Base-by-base conservation (phyloP, 2,888 invertebrate species). In the Biston stratarius region DNA sequence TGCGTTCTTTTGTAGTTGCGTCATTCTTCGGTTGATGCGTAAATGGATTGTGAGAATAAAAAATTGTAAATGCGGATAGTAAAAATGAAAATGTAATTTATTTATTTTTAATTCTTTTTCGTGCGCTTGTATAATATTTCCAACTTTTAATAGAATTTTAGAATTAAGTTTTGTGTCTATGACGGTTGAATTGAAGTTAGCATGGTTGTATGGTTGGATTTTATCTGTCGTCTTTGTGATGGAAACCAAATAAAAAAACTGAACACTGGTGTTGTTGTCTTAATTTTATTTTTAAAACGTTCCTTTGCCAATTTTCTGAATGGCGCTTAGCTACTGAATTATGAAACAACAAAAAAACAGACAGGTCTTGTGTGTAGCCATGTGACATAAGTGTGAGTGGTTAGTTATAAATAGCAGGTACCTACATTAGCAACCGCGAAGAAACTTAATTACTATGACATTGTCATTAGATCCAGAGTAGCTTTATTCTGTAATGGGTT, bases 241-340 rank as follows among this genome's bases (percentile, higher is more conserved):
- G 84, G 76, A 85, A 83, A 86, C 91, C 90, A 91, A 91, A 92
- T 92, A 90, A 88, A 91, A 78, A 84, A 38, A 38, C 9, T 87
- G 85, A 83, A 74, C 73, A 60, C 55, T 56, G 34, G 66, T 48
- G 72, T 62, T 66, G 73, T 61, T 74, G 67, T n/a, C n/a, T n/a
- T n/a, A n/a, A 38, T 78, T 78, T 77, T 69, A 70, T 73, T 77
- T 69, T 53, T 49, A 44, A 24, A 45, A 15, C 10, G 38, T 36
- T 33, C 24, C 47, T 47, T 53, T 64, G 64, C 64, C 59, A 59
- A 64, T 45, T 53, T 47, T 53, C 24, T 12, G 40, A 63, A 49
- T 48, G 40, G 40, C 58, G 40, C 51, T 51, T 52, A 11, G 58
- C 40, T n/a, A 52, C 52, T 5, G 33, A 58, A 9, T 44, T 15